phyloP scores from a whole-genome alignment of 1,140 invertebrate species.

The Heterodera carotae region DNA sequence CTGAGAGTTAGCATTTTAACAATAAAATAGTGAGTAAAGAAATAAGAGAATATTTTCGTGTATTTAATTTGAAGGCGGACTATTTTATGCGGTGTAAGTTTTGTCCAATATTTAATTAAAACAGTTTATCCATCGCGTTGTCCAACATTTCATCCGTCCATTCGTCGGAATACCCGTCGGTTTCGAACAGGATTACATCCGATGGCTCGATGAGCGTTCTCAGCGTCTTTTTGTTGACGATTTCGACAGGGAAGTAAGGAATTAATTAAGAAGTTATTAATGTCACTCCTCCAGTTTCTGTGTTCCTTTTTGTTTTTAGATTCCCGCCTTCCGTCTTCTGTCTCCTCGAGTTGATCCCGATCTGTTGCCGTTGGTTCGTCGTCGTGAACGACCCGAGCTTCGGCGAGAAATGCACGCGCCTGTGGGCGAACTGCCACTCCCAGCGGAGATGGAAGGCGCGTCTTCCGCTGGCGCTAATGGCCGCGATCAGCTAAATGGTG shows the following conservation, averaged over 20 bases:
- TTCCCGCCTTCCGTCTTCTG: slow-evolving; percentile 58
- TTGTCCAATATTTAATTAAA: background rate
- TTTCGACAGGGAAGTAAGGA: slow-evolving; percentile 36
- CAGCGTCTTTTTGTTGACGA: slow-evolving; percentile 60
- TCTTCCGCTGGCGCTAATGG: background rate
- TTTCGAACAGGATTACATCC: slow-evolving; percentile 57
- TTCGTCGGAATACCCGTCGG: slow-evolving; percentile 40
- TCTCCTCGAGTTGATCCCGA: slow-evolving; percentile 60
- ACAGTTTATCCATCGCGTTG: slow-evolving; percentile 56
- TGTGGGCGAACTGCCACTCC: slow-evolving; percentile 49
- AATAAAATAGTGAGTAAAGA: no score
- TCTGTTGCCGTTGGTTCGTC: slow-evolving; percentile 50
- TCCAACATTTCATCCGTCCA: slow-evolving; percentile 51
- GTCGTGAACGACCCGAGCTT: slow-evolving; percentile 37
- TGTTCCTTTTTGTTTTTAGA: slow-evolving; percentile 36
- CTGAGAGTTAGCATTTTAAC: no score
- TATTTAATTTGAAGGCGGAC: no score
- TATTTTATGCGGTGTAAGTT: no score
- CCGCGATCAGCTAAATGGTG: background rate
- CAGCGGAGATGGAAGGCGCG: slow-evolving; percentile 27
- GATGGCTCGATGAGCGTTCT: slow-evolving; percentile 57
- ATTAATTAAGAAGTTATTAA: background rate
- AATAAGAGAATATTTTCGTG: no score
- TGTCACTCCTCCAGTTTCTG: background rate
- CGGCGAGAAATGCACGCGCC: slow-evolving; percentile 49